Evolutionary conservation across 2,888 invertebrate species (phyloP).

Genomic region (Allolobophora icterica): DNA sequence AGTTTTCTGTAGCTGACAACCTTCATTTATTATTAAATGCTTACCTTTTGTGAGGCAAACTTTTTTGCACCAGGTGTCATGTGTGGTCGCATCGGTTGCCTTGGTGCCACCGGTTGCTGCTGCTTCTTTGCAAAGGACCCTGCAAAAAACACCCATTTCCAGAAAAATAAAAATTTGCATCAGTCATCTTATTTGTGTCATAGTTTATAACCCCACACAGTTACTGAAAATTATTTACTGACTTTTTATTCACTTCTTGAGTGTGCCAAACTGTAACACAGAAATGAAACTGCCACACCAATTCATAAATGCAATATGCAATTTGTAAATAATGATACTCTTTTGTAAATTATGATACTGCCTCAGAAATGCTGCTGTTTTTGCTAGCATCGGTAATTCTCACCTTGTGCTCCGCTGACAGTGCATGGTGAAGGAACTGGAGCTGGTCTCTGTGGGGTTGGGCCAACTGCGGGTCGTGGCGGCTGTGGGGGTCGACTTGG

Average conservation of each 20-base stretch:
- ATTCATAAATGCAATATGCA: neutral
- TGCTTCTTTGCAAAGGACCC: neutral
- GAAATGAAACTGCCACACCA: neutral
- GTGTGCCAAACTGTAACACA: neutral
- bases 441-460: conserved; percentile 19
- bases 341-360: neutral
- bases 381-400: neutral
- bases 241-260: neutral
- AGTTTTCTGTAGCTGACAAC: neutral
- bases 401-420: neutral
- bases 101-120: conserved; percentile 24
- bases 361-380: neutral
- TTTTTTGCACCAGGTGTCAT: conserved; percentile 32
- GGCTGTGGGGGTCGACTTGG: conserved; percentile 55
- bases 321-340: neutral
- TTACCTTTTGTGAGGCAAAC: neutral
- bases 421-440: neutral
- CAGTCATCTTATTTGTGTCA: too few species aligned
- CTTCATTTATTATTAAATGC: neutral
- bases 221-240: neutral
- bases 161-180: neutral
- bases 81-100: conserved; percentile 44
- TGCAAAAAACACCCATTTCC: neutral
- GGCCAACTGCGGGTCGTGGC: conserved; percentile 50
- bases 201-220: neutral